Conservation (phyloP, 2,888 invertebrate species). For the Plagiodera versicolora region DNA sequence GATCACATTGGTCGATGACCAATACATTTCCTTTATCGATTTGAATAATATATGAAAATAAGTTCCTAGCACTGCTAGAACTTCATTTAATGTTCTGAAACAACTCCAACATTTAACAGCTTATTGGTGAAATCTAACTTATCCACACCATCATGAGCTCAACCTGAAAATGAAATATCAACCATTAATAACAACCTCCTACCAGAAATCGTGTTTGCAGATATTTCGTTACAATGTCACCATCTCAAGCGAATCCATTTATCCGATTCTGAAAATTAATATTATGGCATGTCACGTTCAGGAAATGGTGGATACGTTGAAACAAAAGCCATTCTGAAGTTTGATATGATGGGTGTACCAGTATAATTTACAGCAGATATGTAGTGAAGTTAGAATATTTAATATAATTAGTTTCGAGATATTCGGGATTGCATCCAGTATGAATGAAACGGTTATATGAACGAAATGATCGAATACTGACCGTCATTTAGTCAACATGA, state of each 20-base stretch:
- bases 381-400: not conserved
- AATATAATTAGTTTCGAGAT: no score
- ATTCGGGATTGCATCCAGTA: no score
- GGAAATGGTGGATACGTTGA: constrained; percentile 21
- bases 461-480: no score
- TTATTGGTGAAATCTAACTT: not conserved
- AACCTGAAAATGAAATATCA: not conserved
- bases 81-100: not conserved
- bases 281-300: constrained; percentile 15
- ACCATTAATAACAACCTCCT: not conserved
- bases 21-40: no score
- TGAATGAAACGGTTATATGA: no score
- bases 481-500: no score
- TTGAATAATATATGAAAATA: no score
- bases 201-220: not conserved
- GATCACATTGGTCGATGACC: no score
- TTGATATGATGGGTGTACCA: not conserved
- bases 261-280: constrained; percentile 3
- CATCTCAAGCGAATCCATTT: constrained; percentile 9
- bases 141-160: not conserved
- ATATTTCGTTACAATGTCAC: not conserved
- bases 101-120: no score
- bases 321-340: constrained; percentile 16
- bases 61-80: no score
- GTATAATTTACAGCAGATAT: not conserved